Evolutionary conservation across 2,888 invertebrate species (phyloP).

Genomic region (Blastobasis adustella): DNA sequence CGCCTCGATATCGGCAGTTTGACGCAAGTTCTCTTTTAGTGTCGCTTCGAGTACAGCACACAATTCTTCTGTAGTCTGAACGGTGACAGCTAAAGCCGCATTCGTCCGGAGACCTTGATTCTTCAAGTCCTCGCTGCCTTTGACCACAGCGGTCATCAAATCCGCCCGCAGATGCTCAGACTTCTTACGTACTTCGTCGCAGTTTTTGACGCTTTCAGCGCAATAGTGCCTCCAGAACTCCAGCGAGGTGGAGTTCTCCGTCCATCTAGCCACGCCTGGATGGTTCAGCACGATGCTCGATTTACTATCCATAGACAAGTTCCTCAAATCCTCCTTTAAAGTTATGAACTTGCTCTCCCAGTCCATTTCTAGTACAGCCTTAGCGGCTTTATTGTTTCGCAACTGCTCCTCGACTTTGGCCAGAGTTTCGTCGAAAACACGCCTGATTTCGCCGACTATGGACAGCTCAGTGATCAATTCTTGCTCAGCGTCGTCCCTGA

Average conservation of each 20-base stretch:
- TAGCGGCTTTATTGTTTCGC: slow-evolving; percentile 83
- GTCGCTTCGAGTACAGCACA: slow-evolving; percentile 81
- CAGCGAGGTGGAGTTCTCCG: slow-evolving; percentile 79
- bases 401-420: slow-evolving; percentile 81
- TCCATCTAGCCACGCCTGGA: slow-evolving; percentile 86
- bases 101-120: slow-evolving; percentile 90
- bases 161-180: slow-evolving; percentile 81
- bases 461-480: slow-evolving; percentile 85
- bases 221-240: slow-evolving; percentile 91
- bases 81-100: slow-evolving; percentile 80
- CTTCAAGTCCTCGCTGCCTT: slow-evolving; percentile 86
- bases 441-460: slow-evolving; percentile 81
- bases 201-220: slow-evolving; percentile 82
- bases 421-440: slow-evolving; percentile 76
- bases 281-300: slow-evolving; percentile 82
- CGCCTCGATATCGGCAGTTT: slow-evolving; percentile 84
- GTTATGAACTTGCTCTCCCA: slow-evolving; percentile 92
- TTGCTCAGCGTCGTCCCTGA: slow-evolving; percentile 86
- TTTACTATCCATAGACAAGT: slow-evolving; percentile 78
- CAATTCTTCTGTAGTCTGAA: slow-evolving; percentile 83
- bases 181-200: slow-evolving; percentile 82
- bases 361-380: slow-evolving; percentile 86
- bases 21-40: slow-evolving; percentile 80
- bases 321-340: slow-evolving; percentile 80
- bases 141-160: slow-evolving; percentile 81